A percentile compares a stretch with the other conserved stretches of the same genome.
phyloP scores from a whole-genome alignment of 2,113 vertebrate genomes.

The Saimiri boliviensis region DNA sequence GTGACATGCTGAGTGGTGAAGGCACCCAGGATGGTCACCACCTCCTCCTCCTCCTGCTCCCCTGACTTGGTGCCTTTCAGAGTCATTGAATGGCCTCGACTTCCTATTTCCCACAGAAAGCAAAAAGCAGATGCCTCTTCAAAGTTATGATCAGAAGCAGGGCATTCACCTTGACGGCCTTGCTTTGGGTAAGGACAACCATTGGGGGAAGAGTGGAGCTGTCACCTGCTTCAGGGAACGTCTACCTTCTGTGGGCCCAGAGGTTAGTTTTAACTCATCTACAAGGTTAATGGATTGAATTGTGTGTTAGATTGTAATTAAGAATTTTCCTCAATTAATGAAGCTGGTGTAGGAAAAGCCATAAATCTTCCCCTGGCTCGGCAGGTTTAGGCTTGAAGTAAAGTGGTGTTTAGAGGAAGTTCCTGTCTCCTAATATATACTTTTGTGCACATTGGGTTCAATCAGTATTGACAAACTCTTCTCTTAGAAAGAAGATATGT shows the following conservation, averaged over 20 bases:
- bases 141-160: not conserved
- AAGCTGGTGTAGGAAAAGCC: slow-evolving; percentile 15
- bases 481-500: slow-evolving; percentile 45
- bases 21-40: not conserved
- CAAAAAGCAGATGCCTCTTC: not conserved
- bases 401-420: slow-evolving; percentile 44
- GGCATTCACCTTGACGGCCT: not conserved
- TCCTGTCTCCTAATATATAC: not conserved
- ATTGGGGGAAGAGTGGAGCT: not conserved
- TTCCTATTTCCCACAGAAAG: not conserved
- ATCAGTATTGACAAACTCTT: slow-evolving; percentile 46
- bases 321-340: slow-evolving; percentile 52
- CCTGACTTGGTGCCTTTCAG: not conserved
- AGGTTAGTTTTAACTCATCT: slow-evolving; percentile 52
- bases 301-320: slow-evolving; percentile 63
- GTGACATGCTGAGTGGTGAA: not conserved
- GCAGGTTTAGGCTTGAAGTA: slow-evolving; percentile 27
- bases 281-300: slow-evolving; percentile 59
- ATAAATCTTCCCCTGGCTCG: slow-evolving; percentile 32
- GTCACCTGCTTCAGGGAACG: not conserved
- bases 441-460: slow-evolving; percentile 32
- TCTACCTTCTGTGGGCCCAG: not conserved
- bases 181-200: not conserved
- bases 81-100: not conserved
- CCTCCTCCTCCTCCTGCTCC: not conserved